Conservation (phyloP, 2,888 invertebrate species). For the Amphipoea oculea region DNA sequence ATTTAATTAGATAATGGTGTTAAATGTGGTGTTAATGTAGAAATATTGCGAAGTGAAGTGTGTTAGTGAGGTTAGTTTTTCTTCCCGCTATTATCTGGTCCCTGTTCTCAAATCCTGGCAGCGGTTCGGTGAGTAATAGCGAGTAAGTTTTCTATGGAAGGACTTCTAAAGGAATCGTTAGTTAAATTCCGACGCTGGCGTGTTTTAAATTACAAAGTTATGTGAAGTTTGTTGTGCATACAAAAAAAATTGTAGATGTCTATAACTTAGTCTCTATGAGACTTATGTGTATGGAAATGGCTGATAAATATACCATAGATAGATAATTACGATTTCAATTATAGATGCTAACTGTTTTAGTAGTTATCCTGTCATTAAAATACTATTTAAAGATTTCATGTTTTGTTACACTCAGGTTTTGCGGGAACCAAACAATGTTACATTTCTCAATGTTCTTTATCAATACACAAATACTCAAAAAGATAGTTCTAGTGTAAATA, state of each 20-base stretch:
- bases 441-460: background rate
- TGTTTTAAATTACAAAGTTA: constrained; percentile 27
- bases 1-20: constrained; percentile 32
- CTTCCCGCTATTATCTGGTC: constrained; percentile 86
- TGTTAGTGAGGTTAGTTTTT: constrained; percentile 86
- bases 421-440: background rate
- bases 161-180: constrained; percentile 76
- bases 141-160: constrained; percentile 82
- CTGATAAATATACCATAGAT: constrained; percentile 27
- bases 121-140: constrained; percentile 89
- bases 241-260: constrained; percentile 49
- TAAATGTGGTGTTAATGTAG: constrained; percentile 61
- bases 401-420: background rate
- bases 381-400: background rate
- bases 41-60: constrained; percentile 75
- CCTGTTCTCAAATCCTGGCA: constrained; percentile 75
- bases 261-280: constrained; percentile 37
- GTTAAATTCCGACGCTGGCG: background rate
- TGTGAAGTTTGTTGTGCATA: constrained; percentile 51
- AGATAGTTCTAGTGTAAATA: background rate
- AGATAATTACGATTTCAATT: background rate
- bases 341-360: background rate
- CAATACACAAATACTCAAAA: constrained; percentile 22
- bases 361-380: constrained; percentile 3
- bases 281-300: constrained; percentile 58